phyloP scores from a whole-genome alignment of 2,797 vertebrate genomes.

The Ispidina picta region DNA sequence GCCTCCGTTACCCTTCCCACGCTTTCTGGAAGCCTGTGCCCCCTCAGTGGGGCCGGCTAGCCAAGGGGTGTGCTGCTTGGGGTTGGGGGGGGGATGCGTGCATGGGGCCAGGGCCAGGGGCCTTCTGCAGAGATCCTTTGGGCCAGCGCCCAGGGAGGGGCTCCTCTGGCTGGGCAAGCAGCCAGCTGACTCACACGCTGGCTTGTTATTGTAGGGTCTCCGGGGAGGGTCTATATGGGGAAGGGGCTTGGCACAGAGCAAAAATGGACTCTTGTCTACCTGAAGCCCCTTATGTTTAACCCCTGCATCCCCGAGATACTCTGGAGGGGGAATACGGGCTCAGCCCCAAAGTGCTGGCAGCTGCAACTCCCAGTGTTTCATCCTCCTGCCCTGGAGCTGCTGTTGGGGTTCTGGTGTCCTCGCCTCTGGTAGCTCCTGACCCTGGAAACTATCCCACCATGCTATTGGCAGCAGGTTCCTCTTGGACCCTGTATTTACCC shows the following conservation, averaged over 20 bases:
- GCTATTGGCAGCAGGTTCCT: not conserved
- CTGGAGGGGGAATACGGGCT: not conserved
- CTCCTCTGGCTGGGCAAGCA: constrained; percentile 38
- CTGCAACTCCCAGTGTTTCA: not conserved
- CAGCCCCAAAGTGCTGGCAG: not conserved
- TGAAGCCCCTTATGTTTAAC: constrained; percentile 16
- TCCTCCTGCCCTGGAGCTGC: not conserved
- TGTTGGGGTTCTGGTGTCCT: not conserved
- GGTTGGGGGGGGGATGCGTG: not conserved
- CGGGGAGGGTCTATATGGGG: not conserved
- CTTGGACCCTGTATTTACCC: not conserved
- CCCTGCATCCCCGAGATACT: not conserved
- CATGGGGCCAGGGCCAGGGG: constrained; percentile 9
- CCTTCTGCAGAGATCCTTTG: constrained; percentile 24
- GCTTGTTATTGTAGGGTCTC: constrained; percentile 51
- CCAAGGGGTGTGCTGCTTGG: not conserved
- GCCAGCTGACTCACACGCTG: constrained; percentile 57
- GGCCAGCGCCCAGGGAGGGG: constrained; percentile 44
- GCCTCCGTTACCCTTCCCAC: constrained; percentile 53
- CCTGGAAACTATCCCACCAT: not conserved
- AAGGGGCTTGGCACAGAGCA: constrained; percentile 29
- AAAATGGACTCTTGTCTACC: constrained; percentile 21
- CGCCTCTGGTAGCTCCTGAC: not conserved
- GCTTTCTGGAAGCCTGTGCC: constrained; percentile 16
- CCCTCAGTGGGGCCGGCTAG: constrained; percentile 8